Conservation (phyloP, 2,888 invertebrate species). For the Trachelus iudaicus region DNA sequence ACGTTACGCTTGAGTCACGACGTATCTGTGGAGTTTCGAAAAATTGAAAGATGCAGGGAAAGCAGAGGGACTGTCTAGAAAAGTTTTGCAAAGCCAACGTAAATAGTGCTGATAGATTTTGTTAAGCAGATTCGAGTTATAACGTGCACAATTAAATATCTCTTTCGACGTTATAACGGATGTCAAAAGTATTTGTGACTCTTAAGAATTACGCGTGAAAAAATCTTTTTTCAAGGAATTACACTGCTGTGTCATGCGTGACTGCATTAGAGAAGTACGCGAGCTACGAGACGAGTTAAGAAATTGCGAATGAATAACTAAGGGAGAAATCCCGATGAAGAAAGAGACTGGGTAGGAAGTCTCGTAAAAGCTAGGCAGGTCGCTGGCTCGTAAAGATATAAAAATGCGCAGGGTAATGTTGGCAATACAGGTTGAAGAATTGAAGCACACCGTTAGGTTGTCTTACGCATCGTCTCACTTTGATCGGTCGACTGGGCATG, state of each 20-base stretch:
- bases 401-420: neutral
- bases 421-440: neutral
- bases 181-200: no score
- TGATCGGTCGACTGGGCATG: neutral
- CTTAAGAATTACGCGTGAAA: no score
- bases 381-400: neutral
- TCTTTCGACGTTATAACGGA: no score
- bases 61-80: neutral
- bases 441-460: constrained; percentile 15
- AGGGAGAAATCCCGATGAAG: neutral
- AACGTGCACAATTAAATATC: no score
- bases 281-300: no score
- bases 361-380: neutral
- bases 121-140: no score
- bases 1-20: neutral
- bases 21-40: neutral
- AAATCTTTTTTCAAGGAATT: no score
- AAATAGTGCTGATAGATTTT: no score
- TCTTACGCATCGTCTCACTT: constrained; percentile 11
- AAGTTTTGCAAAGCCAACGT: neutral
- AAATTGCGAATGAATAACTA: no score
- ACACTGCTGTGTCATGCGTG: no score
- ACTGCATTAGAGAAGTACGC: no score
- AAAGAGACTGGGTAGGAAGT: neutral
- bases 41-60: neutral